Percentiles rank a stretch among this genome's conserved stretches.
Evolutionary conservation across 2,797 vertebrate genomes (phyloP).

Genomic region (Zenarchopterus dispar): DNA sequence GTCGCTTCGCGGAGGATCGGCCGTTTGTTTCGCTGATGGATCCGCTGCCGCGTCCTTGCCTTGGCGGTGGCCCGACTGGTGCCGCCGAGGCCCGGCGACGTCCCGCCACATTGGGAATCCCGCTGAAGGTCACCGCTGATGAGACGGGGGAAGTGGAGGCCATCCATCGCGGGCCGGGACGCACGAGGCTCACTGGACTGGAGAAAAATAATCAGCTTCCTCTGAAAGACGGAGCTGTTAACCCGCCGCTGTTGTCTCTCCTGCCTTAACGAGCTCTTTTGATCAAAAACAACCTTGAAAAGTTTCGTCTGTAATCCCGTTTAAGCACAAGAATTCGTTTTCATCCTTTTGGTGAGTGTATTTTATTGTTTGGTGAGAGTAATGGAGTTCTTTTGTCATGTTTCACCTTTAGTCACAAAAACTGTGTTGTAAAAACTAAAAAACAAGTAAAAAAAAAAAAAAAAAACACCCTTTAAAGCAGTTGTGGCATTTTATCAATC

Average conservation of each 20-base stretch:
- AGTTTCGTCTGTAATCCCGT: constrained; percentile 26
- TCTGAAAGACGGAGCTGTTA: constrained; percentile 9
- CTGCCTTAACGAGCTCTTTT: constrained; percentile 18
- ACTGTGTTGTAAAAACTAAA: constrained; percentile 12
- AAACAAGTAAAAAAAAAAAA: not conserved
- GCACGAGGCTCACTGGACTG: constrained; percentile 22
- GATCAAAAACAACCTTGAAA: constrained; percentile 48
- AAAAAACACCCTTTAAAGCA: constrained; percentile 28
- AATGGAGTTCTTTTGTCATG: constrained; percentile 21
- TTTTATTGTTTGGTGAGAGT: not conserved
- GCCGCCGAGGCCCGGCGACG: constrained; percentile 54
- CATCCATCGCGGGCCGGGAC: constrained; percentile 60
- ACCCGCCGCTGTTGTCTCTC: not conserved
- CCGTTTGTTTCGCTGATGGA: constrained; percentile 95
- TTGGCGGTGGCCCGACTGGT: constrained; percentile 79
- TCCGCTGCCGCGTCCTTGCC: constrained; percentile 87
- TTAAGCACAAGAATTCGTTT: constrained; percentile 21
- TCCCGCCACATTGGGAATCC: constrained; percentile 71
- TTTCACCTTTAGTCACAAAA: constrained; percentile 19
- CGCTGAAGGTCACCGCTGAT: constrained; percentile 90
- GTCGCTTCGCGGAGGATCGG: constrained; percentile 82
- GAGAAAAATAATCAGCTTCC: constrained; percentile 29
- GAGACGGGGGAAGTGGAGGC: constrained; percentile 80
- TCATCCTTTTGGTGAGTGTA: constrained; percentile 13
- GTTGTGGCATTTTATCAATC: not conserved